Base-by-base conservation (phyloP, 1,140 invertebrate genomes). In the Drosophila parabipectinata region DNA sequence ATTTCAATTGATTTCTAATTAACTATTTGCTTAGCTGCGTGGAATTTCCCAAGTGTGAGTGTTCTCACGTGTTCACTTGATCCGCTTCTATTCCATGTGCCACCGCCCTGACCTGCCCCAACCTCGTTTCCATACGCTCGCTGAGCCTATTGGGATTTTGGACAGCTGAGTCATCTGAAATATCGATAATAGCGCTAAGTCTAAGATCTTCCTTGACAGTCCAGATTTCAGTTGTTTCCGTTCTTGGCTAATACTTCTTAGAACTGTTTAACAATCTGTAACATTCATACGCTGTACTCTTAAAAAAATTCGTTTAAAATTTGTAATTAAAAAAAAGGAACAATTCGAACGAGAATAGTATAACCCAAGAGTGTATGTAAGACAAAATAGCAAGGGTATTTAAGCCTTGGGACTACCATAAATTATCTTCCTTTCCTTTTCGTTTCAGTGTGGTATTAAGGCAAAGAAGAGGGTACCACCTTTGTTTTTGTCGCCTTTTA, bases 1-100 rank as follows among this genome's bases (percentile, higher is more conserved):
- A 60, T 84, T 80, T 80, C 81, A 85, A 85, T 85, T 85, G 81
- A 85, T 85, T 85, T 85, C 81, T 85, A 85, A 85, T 85, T 85
- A 85, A 85, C 64, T 64, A 62, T 75, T 77, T 82, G 73, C 68
- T 67, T 62, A 69, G 62, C 77, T 80, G 64, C 61, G 59, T 53
- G 26, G 28, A 55, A 62, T n/a, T 30, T 47, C 15, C 28, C 69
- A 58, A 53, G 47, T 71, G 41, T 41, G 47, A 55, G 34, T 48
- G 53, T 55, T 59, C 71, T 60, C 55, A 73, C 71, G 55, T 72
- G 61, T 51, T 50, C 52, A 84, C 80, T 84, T 84, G 76, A 84
- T 84, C 80, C 51, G 76, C 80, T 84, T 84, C 80, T 50, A 59
- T 66, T 72, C 48, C 60, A 60, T 60, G 59, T 54, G 55, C 55